A percentile compares a stretch with the other conserved stretches of the same genome.
Evolutionary conservation across 1,140 invertebrate genomes (phyloP).

Genomic region (Scylla paramamosain): DNA sequence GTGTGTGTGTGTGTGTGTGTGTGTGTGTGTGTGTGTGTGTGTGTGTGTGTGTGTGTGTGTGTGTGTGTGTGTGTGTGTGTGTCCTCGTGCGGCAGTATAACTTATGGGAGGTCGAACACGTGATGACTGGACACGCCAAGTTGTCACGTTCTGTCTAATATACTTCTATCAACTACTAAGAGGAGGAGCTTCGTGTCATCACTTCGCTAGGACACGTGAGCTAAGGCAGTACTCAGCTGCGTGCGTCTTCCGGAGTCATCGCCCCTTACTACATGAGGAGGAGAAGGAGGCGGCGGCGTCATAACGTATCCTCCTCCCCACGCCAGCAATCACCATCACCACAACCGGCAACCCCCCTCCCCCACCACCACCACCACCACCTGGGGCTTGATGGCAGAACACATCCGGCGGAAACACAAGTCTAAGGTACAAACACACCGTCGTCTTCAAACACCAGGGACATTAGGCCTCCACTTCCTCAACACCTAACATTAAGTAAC

Average conservation of each 20-base stretch:
- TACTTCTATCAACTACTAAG: background rate
- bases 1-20: too few relatives aligned
- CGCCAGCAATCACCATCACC: too few relatives aligned
- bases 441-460: background rate
- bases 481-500: background rate
- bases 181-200: background rate
- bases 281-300: background rate
- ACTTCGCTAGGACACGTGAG: background rate
- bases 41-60: too few relatives aligned
- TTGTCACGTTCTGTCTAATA: background rate
- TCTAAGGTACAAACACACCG: background rate
- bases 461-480: background rate
- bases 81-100: background rate
- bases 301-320: background rate
- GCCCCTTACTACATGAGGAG: background rate
- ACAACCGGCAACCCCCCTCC: too few relatives aligned
- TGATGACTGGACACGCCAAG: background rate
- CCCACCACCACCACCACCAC: background rate
- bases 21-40: too few relatives aligned
- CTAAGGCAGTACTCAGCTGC: background rate
- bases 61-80: too few relatives aligned
- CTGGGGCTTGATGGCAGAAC: background rate
- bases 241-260: conserved; percentile 4
- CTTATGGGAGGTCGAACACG: background rate
- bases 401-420: background rate